Conservation (phyloP, 2,113 vertebrate species). For the Ageneiosus marmoratus region DNA sequence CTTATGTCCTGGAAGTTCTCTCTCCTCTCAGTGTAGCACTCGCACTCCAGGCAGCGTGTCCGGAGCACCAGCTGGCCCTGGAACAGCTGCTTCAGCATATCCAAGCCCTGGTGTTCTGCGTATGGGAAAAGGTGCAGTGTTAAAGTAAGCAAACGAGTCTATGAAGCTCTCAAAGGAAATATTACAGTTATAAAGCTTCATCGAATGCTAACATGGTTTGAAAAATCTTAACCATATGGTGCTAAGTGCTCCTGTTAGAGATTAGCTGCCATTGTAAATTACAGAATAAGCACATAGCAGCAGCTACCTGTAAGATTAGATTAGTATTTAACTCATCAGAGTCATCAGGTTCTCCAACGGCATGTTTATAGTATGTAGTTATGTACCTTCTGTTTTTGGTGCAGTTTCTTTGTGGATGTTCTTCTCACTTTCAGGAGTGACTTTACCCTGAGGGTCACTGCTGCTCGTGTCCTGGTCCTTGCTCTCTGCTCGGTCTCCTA, state of each 20-base stretch:
- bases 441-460: background rate
- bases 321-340: background rate
- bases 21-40: slow-evolving; percentile 90
- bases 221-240: background rate
- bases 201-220: background rate
- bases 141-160: too few species aligned
- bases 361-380: background rate
- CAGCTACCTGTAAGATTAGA: background rate
- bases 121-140: too few species aligned
- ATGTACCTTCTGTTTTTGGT: slow-evolving; percentile 57
- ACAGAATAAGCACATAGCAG: background rate
- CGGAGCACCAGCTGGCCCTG: slow-evolving; percentile 91
- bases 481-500: slow-evolving; percentile 66
- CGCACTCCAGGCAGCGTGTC: slow-evolving; percentile 95
- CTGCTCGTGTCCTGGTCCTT: slow-evolving; percentile 64
- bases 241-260: background rate
- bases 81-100: slow-evolving; percentile 91
- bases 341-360: background rate
- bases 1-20: slow-evolving; percentile 99
- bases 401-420: background rate
- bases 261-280: background rate
- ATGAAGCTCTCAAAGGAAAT: background rate
- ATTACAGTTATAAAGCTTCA: background rate
- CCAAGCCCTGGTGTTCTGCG: slow-evolving; percentile 76
- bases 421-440: background rate